phyloP scores from a whole-genome alignment of 2,888 invertebrate genomes.

The Drosophila barbarae region DNA sequence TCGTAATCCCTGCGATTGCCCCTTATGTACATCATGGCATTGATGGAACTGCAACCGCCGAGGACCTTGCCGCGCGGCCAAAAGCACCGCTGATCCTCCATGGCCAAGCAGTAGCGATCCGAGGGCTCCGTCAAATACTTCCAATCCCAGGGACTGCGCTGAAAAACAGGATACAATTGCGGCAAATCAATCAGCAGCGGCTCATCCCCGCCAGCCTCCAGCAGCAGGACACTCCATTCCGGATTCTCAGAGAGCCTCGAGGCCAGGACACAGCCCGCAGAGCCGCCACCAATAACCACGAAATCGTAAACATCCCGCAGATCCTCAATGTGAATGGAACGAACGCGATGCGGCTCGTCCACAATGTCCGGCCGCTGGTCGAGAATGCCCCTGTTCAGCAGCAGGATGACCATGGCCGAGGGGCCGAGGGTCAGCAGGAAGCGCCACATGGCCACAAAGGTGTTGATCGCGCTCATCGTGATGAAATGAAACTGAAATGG shows the following conservation, averaged over 20 bases:
- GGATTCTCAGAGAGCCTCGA: conserved; percentile 87
- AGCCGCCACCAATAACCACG: conserved; percentile 89
- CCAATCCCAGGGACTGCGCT: conserved; percentile 89
- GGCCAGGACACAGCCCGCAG: conserved; percentile 90
- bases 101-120: conserved; percentile 84
- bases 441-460: conserved; percentile 82
- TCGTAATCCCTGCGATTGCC: conserved; percentile 93
- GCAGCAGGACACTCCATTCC: conserved; percentile 85
- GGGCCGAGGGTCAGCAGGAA: conserved; percentile 84
- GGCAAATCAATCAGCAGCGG: conserved; percentile 87
- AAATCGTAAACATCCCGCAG: conserved; percentile 87
- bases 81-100: conserved; percentile 84
- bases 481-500: conserved; percentile 8
- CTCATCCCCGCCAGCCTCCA: conserved; percentile 90
- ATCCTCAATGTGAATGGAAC: conserved; percentile 81
- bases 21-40: conserved; percentile 93
- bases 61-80: conserved; percentile 91
- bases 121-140: conserved; percentile 88
- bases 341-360: conserved; percentile 84
- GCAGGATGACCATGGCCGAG: conserved; percentile 83
- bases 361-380: conserved; percentile 86
- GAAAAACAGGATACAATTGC: conserved; percentile 85
- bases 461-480: conserved; percentile 53
- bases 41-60: conserved; percentile 90
- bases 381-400: conserved; percentile 84